These are phyloP conservation scores for Chloroclystis v-ata DNA, from an alignment of 2,888 invertebrate genomes.

Conservation along the genomic window DNA sequence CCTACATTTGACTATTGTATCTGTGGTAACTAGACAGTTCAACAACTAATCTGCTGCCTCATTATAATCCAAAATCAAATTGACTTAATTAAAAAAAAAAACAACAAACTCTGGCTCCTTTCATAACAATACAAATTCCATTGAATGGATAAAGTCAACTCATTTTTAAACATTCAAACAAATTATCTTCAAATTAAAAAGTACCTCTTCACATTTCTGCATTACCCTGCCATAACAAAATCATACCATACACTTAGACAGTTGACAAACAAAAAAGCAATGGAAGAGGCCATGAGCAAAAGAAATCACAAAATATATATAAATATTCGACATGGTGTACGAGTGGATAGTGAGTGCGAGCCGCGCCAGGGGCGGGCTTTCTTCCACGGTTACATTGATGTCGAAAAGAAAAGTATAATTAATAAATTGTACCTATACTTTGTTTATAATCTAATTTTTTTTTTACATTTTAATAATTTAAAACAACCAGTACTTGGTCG, in stretches of 20 bases:
- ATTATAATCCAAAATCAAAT: constrained; percentile 64
- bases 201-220: constrained; percentile 75
- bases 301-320: constrained; percentile 67
- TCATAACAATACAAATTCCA: constrained; percentile 75
- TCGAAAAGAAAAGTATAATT: constrained; percentile 77
- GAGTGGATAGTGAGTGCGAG: constrained; percentile 45
- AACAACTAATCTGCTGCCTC: constrained; percentile 72
- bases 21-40: constrained; percentile 73
- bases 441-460: constrained; percentile 76
- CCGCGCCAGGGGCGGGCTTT: constrained; percentile 40
- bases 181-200: constrained; percentile 70
- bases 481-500: constrained; percentile 78
- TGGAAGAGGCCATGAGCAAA: constrained; percentile 75
- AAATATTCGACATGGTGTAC: constrained; percentile 58
- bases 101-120: constrained; percentile 72
- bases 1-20: constrained; percentile 70
- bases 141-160: constrained; percentile 75
- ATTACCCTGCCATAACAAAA: constrained; percentile 77
- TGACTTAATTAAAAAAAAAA: constrained; percentile 71
- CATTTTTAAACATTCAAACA: constrained; percentile 75
- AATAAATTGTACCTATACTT: constrained; percentile 79
- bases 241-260: constrained; percentile 72
- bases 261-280: constrained; percentile 73
- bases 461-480: constrained; percentile 79
- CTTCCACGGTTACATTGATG: constrained; percentile 71